Base-by-base conservation (phyloP, 2,113 vertebrate species). In the Bubalus kerabau region DNA sequence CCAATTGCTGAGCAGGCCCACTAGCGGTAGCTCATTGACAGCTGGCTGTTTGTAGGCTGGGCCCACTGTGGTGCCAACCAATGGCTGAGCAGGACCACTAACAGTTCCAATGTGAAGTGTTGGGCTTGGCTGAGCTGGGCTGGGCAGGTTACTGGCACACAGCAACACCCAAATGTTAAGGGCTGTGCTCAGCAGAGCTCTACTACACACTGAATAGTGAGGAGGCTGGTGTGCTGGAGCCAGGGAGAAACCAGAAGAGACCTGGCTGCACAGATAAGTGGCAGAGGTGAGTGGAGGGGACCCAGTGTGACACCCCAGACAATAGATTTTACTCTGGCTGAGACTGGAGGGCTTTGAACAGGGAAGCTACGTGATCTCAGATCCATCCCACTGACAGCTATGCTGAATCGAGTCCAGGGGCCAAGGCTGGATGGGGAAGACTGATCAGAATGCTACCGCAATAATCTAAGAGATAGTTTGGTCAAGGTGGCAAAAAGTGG, bases 231-330 rank as follows among this genome's bases (percentile, higher is more conserved):
- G 16, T 28, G 32, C 76, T 36, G 82, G 23, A 48, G 59, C 64
- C 88, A 56, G n/a, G n/a, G 8, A 86, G 67, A 40, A 54, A 28
- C 15, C 15, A 43, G 30, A 14, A 76, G 71, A 76, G 19, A 32
- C 26, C 5, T 0, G 13, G 48, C 43, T 9, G 17, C 46, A 62
- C 26, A 91, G n/a, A 6, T 7, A 52, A 46, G 57, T 1, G 9
- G 16, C 48, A 12, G 19, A 28, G 19, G 24, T 21, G 11, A 26
- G 62, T 30, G 40, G 40, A 54, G 12, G 23, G 64, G 36, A 16
- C 15, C 26, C 4, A 1, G 26, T 0, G 19, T 19, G 52, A 57
- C 54, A 26, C 24, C 59, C 14, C 5, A 1, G 30, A 46, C 26
- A 16, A n/a, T 1, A 43, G 60, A 11, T 67, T 62, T 64, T 10